Evolutionary conservation across 2,797 vertebrate genomes (phyloP).

Genomic region (Lepidocolaptes lacrymiger): DNA sequence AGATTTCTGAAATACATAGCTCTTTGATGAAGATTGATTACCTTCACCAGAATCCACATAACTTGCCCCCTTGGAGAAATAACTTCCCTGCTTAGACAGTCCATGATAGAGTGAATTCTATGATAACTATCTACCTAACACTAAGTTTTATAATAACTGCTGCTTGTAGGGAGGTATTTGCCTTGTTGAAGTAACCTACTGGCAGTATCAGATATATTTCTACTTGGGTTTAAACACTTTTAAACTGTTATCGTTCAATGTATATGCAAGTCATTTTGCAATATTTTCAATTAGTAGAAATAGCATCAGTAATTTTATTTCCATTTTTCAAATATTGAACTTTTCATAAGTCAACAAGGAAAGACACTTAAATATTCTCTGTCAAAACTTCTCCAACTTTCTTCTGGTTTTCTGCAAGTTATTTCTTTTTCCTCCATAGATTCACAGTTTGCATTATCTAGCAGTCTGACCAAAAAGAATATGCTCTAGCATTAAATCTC

Average conservation of each 20-base stretch:
- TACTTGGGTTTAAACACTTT: background rate
- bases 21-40: constrained; percentile 3
- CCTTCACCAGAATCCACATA: background rate
- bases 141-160: background rate
- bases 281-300: background rate
- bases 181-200: background rate
- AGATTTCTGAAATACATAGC: background rate
- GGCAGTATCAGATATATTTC: background rate
- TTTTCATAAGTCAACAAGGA: background rate
- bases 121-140: background rate
- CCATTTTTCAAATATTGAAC: background rate
- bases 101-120: background rate
- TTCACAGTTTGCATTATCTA: background rate
- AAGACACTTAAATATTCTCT: background rate
- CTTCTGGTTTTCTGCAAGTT: background rate
- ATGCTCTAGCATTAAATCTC: background rate
- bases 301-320: background rate
- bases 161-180: background rate
- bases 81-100: background rate
- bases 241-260: background rate
- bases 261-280: background rate
- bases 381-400: background rate
- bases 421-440: background rate
- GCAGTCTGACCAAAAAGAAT: background rate
- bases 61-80: background rate